These are phyloP conservation scores for Urechis unicinctus DNA, from an alignment of 2,888 invertebrate genomes.

Conservation along the genomic window DNA sequence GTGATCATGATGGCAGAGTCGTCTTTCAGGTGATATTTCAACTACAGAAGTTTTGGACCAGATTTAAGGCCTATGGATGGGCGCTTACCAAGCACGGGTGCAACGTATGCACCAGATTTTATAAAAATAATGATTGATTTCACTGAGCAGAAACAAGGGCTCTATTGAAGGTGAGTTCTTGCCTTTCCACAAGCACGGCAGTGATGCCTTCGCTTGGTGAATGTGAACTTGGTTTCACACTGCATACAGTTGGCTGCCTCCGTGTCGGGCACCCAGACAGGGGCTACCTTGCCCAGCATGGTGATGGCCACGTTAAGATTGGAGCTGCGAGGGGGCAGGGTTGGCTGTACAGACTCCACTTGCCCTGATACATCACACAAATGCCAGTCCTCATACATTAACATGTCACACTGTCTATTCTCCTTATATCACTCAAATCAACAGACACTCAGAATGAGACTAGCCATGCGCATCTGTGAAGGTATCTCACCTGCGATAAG, in stretches of 20 bases:
- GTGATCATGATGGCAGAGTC: no score
- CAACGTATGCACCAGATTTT: no score
- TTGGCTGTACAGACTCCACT: neutral
- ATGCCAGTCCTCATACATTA: neutral
- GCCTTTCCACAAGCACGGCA: conserved; percentile 80
- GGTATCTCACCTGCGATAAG: neutral
- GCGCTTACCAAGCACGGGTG: no score
- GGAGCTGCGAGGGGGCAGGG: conserved; percentile 15
- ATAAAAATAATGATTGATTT: no score
- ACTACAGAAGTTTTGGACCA: no score
- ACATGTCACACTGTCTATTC: no score
- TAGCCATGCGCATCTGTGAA: neutral
- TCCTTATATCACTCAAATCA: no score
- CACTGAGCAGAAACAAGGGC: no score
- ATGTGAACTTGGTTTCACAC: conserved; percentile 72
- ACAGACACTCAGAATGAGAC: no score
- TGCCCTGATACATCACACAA: neutral
- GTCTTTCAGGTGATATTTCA: no score
- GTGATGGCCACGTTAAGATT: conserved; percentile 20
- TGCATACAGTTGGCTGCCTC: conserved; percentile 76
- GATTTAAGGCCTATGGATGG: no score
- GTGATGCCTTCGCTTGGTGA: conserved; percentile 73
- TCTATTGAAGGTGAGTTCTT: conserved; percentile 26
- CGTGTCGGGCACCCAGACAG: conserved; percentile 80
- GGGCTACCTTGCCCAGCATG: conserved; percentile 66